Evolutionary conservation across 1,140 invertebrate species (phyloP).

Genomic region (Camponotus pennsylvanicus): DNA sequence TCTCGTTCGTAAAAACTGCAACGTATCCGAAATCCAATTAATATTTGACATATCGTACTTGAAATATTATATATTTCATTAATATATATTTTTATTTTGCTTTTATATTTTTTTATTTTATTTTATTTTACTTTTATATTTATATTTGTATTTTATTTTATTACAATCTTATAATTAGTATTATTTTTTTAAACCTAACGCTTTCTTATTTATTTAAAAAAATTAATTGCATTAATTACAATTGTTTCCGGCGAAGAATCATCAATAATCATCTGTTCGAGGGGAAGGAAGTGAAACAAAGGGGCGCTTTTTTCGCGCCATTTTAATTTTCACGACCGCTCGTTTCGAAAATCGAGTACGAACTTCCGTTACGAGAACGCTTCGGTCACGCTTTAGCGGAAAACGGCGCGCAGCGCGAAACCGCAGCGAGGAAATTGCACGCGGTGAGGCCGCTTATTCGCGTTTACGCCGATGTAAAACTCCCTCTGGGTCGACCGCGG

Average conservation of each 20-base stretch:
- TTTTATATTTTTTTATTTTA: no score
- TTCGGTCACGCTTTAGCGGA: conserved; percentile 74
- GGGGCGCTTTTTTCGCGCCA: neutral
- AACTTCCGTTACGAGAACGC: conserved; percentile 64
- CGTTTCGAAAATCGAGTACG: conserved; percentile 66
- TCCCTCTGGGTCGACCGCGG: conserved; percentile 44
- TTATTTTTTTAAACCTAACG: no score
- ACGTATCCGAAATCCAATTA: neutral
- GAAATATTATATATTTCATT: neutral
- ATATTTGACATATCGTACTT: neutral
- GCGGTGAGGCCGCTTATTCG: conserved; percentile 78
- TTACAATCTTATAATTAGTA: no score
- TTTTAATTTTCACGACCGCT: conserved; percentile 58
- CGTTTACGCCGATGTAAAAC: conserved; percentile 74
- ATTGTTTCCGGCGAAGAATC: neutral
- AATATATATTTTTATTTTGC: no score
- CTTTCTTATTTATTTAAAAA: no score
- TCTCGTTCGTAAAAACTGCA: conserved; percentile 16
- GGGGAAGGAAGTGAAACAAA: neutral
- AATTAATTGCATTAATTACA: no score
- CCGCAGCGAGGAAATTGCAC: conserved; percentile 77
- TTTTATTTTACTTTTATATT: no score
- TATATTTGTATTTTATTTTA: no score
- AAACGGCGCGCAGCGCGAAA: conserved; percentile 73
- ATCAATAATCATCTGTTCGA: neutral